Evolutionary conservation across 1,140 invertebrate genomes (phyloP), one percentile per base, ranked within the genome.

Genomic region (Drosophila busckii): DNA sequence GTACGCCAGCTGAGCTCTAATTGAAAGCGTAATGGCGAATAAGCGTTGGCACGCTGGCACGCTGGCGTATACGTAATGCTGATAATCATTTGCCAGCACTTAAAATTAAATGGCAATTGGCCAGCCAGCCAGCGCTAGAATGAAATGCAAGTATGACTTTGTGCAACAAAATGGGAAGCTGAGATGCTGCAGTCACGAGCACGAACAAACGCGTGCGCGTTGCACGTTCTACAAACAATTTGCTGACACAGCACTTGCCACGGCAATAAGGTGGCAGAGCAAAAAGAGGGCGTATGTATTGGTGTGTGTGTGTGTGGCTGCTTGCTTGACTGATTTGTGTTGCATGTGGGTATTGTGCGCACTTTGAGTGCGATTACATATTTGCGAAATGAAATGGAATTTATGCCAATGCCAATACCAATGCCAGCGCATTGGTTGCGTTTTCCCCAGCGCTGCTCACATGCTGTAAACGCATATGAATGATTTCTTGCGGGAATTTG

Each of bases 301-400:
- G n/a, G n/a, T 62, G 40, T 32, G 2, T 9, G 15, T 19, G 10
- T 22, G 4, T 6, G 4, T 31, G 8, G 20, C 10, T 2, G 17
- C 23, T 44, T n/a, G 26, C n/a, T 44, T 38, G 38, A 50, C 40
- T 38, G 37, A 38, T 63, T 61, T 50, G 52, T 63, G 32, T 17
- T 41, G 22, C 54, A 34, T 56, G 53, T 59, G 49, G 49, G 29
- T 32, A 28, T 56, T 56, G 65, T 52, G 61, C 42, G 58, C 70
- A 83, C 56, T 70, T 73, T 66, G 37, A 49, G 64, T 61, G 42
- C 61, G 61, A 84, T 84, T 78, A 64, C 65, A 78, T 67, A 82
- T 75, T 83, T 83, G 76, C 61, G 45, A 82, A 83, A 73, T 73
- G 61, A 63, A 83, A 65, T 70, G 66, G 71, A 65, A 84, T 70